Conservation (phyloP, 1,140 invertebrate species). For the Papilio polytes region DNA sequence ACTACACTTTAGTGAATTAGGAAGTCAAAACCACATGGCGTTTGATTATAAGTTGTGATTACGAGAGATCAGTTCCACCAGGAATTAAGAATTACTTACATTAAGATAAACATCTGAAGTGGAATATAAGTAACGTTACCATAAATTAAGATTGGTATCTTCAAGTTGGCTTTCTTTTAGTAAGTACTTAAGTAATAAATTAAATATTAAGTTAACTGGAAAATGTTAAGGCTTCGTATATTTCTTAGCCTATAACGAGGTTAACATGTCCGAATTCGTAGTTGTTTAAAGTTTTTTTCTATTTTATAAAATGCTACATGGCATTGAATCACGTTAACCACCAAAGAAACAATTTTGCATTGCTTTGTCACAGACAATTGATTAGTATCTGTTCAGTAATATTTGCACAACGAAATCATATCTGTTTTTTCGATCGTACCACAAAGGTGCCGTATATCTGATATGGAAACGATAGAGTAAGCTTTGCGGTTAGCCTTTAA, state of each 20-base stretch:
- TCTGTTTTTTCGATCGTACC: not conserved
- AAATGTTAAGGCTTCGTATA: not conserved
- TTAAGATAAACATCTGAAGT: conserved; percentile 15
- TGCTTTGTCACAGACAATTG: not conserved
- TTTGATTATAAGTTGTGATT: conserved; percentile 8
- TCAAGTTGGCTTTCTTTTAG: conserved; percentile 5
- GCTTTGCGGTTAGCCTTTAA: conserved; percentile 11
- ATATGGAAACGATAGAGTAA: conserved; percentile 4
- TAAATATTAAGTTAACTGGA: not conserved
- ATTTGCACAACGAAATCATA: not conserved
- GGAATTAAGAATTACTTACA: conserved; percentile 7
- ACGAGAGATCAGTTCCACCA: conserved; percentile 11
- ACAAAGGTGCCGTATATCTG: conserved; percentile 10
- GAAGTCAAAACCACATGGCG: not conserved
- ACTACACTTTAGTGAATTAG: not conserved
- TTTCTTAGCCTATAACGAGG: not conserved
- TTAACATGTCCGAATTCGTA: not conserved
- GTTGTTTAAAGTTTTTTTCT: too few relatives aligned
- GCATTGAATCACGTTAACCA: not conserved
- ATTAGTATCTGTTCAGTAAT: not conserved
- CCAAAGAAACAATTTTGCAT: not conserved
- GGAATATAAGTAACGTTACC: conserved; percentile 11
- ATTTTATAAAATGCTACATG: too few relatives aligned
- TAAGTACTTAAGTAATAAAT: conserved; percentile 22
- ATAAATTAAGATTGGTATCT: conserved; percentile 27